Percentiles rank a stretch among this genome's conserved stretches.
These are phyloP conservation scores for Heliconius aoede DNA, from an alignment of 2,888 invertebrate species.

Conservation along the genomic window DNA sequence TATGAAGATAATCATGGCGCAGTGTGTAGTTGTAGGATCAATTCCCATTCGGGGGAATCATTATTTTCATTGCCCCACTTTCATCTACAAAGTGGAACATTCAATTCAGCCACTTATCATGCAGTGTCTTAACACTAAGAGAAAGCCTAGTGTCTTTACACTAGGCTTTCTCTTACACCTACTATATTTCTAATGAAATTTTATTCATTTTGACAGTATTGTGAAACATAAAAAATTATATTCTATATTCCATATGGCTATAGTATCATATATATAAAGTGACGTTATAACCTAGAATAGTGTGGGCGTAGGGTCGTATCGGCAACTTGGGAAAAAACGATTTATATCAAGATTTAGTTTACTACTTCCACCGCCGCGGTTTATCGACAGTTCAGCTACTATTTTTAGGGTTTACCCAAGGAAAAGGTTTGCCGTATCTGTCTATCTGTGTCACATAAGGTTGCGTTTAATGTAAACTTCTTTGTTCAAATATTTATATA, in stretches of 20 bases:
- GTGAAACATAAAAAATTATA: neutral
- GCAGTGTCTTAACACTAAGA: too few species aligned
- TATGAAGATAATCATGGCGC: too few species aligned
- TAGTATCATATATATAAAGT: neutral
- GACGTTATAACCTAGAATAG: neutral
- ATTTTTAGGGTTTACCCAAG: slow-evolving; percentile 4
- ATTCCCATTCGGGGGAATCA: too few species aligned
- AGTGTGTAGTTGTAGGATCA: too few species aligned
- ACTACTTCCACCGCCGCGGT: neutral
- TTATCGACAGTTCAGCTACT: slow-evolving; percentile 16
- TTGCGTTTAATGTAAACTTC: neutral
- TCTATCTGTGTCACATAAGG: neutral
- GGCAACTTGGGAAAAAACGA: slow-evolving; percentile 1
- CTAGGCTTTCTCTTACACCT: too few species aligned
- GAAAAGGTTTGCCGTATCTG: neutral
- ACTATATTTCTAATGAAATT: too few species aligned
- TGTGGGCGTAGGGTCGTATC: slow-evolving; percentile 10
- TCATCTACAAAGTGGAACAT: too few species aligned
- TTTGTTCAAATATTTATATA: too few species aligned
- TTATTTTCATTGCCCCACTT: too few species aligned
- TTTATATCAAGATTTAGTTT: slow-evolving; percentile 20
- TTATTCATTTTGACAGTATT: too few species aligned
- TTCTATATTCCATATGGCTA: neutral
- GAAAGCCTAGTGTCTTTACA: too few species aligned
- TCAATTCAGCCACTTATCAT: too few species aligned